Percentiles rank a stretch among this genome's conserved stretches.
phyloP scores from a whole-genome alignment of 2,113 vertebrate species.

The Paracanthobrama guichenoti region DNA sequence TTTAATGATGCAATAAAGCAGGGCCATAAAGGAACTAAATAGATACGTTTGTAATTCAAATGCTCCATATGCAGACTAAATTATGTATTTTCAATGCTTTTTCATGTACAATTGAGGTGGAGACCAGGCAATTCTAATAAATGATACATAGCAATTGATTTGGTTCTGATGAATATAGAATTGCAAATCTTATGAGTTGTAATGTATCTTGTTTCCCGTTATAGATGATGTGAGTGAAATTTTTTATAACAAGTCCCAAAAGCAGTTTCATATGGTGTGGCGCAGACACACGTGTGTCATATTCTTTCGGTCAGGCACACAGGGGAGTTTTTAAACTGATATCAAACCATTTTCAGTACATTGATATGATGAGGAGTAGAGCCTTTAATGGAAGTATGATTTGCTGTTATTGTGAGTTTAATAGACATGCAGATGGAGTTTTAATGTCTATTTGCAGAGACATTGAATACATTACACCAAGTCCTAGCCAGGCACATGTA shows the following conservation, averaged over 20 bases:
- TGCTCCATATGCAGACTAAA: slow-evolving; percentile 23
- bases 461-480: background rate
- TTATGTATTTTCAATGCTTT: slow-evolving; percentile 33
- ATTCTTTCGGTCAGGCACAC: background rate
- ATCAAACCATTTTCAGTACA: background rate
- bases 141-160: slow-evolving; percentile 56
- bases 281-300: background rate
- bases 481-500: background rate
- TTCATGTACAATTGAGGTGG: slow-evolving; percentile 26
- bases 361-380: slow-evolving; percentile 8
- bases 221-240: slow-evolving; percentile 24
- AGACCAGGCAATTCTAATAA: slow-evolving; percentile 30
- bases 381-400: slow-evolving; percentile 35
- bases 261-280: background rate
- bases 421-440: background rate
- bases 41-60: slow-evolving; percentile 22
- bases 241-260: slow-evolving; percentile 21
- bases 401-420: slow-evolving; percentile 40
- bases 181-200: slow-evolving; percentile 19
- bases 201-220: slow-evolving; percentile 16
- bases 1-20: slow-evolving; percentile 48
- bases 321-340: slow-evolving; percentile 20
- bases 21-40: slow-evolving; percentile 41
- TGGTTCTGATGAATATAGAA: slow-evolving; percentile 34
- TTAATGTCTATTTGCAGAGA: slow-evolving; percentile 1